Conservation (phyloP, 2,113 vertebrate species). For the Microcebus griseorufus region DNA sequence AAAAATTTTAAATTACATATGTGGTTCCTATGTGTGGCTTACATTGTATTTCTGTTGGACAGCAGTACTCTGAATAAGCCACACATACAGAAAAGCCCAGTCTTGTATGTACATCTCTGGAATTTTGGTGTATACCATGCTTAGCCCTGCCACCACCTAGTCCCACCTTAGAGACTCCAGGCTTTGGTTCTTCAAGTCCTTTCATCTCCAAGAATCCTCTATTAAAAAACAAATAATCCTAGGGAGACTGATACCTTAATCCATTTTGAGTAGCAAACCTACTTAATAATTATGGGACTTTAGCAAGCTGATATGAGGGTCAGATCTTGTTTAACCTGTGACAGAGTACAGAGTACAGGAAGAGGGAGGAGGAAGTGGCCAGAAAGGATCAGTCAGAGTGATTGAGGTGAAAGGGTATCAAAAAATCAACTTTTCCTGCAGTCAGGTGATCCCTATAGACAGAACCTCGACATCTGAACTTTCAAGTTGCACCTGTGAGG, state of each 20-base stretch:
- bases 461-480: neutral
- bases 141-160: neutral
- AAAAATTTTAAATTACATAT: slow-evolving; percentile 15
- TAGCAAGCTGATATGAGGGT: neutral
- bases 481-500: neutral
- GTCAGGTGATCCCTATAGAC: neutral
- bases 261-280: neutral
- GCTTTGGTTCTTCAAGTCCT: neutral
- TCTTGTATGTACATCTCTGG: neutral
- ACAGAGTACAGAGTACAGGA: neutral
- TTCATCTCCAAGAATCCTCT: neutral
- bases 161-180: neutral
- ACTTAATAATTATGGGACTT: neutral
- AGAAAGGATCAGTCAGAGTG: slow-evolving; percentile 1
- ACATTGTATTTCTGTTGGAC: neutral
- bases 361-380: neutral
- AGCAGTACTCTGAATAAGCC: neutral
- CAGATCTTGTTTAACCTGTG: neutral
- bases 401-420: neutral
- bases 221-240: slow-evolving; percentile 11
- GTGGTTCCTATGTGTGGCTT: neutral
- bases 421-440: neutral
- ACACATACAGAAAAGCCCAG: neutral
- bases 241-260: neutral
- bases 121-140: neutral